Evolutionary conservation across 2,888 invertebrate genomes (phyloP).

Genomic region (Argynnis bischoffii): DNA sequence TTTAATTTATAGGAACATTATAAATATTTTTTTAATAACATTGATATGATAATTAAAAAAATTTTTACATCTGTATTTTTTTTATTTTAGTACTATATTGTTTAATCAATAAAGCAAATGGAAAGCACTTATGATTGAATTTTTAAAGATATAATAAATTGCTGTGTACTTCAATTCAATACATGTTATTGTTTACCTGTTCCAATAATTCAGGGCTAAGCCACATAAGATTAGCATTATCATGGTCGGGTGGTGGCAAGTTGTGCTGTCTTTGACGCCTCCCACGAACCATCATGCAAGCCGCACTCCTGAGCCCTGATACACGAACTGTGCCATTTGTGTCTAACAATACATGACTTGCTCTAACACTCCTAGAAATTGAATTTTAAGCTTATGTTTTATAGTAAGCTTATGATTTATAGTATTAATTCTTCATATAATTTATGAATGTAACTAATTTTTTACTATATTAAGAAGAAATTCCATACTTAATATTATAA

Average conservation of each 20-base stretch:
- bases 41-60: too few relatives aligned
- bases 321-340: conserved; percentile 87
- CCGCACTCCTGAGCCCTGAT: conserved; percentile 90
- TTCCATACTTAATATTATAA: background rate
- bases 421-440: too few relatives aligned
- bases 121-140: too few relatives aligned
- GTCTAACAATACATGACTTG: conserved; percentile 91
- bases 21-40: background rate
- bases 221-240: conserved; percentile 90
- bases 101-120: background rate
- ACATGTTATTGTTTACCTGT: conserved; percentile 79
- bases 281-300: conserved; percentile 87
- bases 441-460: too few relatives aligned
- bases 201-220: conserved; percentile 95
- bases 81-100: too few relatives aligned
- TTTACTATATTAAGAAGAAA: too few relatives aligned
- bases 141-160: background rate
- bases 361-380: conserved; percentile 86
- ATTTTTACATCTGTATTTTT: background rate
- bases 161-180: conserved; percentile 10
- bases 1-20: background rate
- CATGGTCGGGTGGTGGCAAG: conserved; percentile 86
- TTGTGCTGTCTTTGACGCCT: conserved; percentile 86
- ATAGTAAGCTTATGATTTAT: too few relatives aligned
- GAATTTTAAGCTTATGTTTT: background rate